phyloP scores from a whole-genome alignment of 2,113 vertebrate species.

The Caranx melampygus region DNA sequence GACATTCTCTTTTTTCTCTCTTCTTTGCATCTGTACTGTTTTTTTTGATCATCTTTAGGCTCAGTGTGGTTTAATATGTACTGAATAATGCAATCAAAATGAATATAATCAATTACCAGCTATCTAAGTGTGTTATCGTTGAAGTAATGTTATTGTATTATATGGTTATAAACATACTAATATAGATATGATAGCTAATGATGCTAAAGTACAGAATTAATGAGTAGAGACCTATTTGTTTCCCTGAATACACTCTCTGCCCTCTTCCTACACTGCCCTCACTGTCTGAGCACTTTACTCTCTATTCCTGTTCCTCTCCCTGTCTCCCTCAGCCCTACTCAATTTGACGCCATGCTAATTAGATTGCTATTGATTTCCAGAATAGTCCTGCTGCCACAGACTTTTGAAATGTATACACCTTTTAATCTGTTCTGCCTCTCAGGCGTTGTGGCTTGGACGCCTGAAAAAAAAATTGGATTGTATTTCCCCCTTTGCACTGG shows the following conservation, averaged over 20 bases:
- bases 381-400: slow-evolving; percentile 69
- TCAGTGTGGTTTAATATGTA: neutral
- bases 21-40: slow-evolving; percentile 12
- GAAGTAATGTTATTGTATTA: no score
- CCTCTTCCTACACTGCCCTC: slow-evolving; percentile 14
- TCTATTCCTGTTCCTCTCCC: slow-evolving; percentile 39
- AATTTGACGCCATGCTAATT: slow-evolving; percentile 78
- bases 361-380: slow-evolving; percentile 79
- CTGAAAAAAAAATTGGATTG: slow-evolving; percentile 72
- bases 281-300: slow-evolving; percentile 26
- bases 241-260: neutral
- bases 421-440: slow-evolving; percentile 78
- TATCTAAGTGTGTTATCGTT: slow-evolving; percentile 12
- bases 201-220: slow-evolving; percentile 18
- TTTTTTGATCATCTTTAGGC: neutral
- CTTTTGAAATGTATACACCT: slow-evolving; percentile 80
- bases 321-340: slow-evolving; percentile 70
- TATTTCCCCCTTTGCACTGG: slow-evolving; percentile 67
- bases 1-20: slow-evolving; percentile 19
- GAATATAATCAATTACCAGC: neutral
- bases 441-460: slow-evolving; percentile 63
- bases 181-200: slow-evolving; percentile 3
- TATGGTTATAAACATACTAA: neutral
- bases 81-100: neutral
- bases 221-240: neutral